Evolutionary conservation across 37 sponge, comb jelly and placozoan species (phyloP).

Genomic region (Petrosia ficiformis): DNA sequence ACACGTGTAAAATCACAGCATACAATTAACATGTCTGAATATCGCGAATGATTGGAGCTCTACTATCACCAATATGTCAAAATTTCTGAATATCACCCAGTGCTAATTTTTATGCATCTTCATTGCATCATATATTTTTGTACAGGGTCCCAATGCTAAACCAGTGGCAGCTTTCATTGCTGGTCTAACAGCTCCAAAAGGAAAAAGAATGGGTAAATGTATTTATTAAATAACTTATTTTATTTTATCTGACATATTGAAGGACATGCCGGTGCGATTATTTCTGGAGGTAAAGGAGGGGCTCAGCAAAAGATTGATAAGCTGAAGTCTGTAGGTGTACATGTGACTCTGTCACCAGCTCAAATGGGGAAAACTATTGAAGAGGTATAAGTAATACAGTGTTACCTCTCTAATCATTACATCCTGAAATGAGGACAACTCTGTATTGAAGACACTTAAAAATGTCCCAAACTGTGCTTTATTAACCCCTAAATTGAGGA

Average conservation of each 20-base stretch:
- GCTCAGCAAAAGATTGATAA: slow-evolving; percentile 91
- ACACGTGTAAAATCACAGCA: too few relatives aligned
- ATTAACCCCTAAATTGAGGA: too few relatives aligned
- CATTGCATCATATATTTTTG: too few relatives aligned
- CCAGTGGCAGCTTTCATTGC: slow-evolving; percentile 98
- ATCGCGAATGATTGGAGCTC: too few relatives aligned
- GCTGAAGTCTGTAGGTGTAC: slow-evolving; percentile 72
- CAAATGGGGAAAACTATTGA: slow-evolving; percentile 76
- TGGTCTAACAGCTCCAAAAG: slow-evolving; percentile 94
- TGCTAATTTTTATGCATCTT: not conserved
- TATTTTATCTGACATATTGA: not conserved
- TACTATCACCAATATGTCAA: too few relatives aligned
- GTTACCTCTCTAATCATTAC: too few relatives aligned
- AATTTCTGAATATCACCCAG: not conserved
- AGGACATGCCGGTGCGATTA: slow-evolving; percentile 99
- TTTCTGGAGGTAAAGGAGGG: slow-evolving; percentile 98
- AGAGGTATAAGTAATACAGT: slow-evolving; percentile 62
- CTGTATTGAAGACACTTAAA: too few relatives aligned
- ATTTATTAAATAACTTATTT: not conserved
- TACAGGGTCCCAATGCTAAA: slow-evolving; percentile 79
- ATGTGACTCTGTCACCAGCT: slow-evolving; percentile 82
- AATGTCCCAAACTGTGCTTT: too few relatives aligned
- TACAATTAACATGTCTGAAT: too few relatives aligned
- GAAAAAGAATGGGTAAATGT: slow-evolving; percentile 92
- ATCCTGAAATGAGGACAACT: too few relatives aligned